Percentiles rank a stretch among this genome's conserved stretches.
Conservation (phyloP, 1,140 invertebrate species). For the Catajapyx aquilonaris region DNA sequence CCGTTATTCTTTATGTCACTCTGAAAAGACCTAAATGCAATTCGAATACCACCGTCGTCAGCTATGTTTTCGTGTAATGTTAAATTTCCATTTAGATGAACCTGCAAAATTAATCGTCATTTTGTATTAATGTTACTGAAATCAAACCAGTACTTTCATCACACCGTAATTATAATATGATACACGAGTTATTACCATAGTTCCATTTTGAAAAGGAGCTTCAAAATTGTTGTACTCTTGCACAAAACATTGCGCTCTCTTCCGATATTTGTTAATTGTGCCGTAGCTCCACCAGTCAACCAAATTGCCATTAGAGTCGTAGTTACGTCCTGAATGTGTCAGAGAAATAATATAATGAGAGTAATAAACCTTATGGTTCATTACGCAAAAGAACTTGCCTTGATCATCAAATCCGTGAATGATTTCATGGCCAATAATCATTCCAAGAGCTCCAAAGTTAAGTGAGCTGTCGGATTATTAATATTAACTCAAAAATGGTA, state of each 20-base stretch:
- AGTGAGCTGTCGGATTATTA: constrained; percentile 27
- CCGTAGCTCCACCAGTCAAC: constrained; percentile 68
- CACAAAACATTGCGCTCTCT: constrained; percentile 65
- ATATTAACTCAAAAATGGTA: background rate
- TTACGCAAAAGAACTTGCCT: no score
- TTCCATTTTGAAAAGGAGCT: no score
- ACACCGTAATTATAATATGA: no score
- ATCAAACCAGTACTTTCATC: background rate
- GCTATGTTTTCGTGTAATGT: constrained; percentile 40
- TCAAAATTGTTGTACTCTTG: constrained; percentile 68
- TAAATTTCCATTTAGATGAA: constrained; percentile 22
- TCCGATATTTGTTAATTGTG: constrained; percentile 40
- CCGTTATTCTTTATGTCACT: constrained; percentile 11
- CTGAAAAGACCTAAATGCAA: constrained; percentile 17
- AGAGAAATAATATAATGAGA: constrained; percentile 4
- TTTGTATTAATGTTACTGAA: no score
- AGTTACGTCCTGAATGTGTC: constrained; percentile 33
- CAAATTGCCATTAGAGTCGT: constrained; percentile 47
- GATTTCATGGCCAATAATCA: constrained; percentile 54
- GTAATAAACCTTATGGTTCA: constrained; percentile 4
- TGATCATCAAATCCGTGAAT: constrained; percentile 55
- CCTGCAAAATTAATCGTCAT: no score
- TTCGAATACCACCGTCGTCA: constrained; percentile 30
- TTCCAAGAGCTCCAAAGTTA: constrained; percentile 51
- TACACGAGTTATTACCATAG: no score